Evolutionary conservation across 2,888 invertebrate genomes (phyloP), one percentile per base, ranked within the genome.

Genomic region (Dynastes tityus): DNA sequence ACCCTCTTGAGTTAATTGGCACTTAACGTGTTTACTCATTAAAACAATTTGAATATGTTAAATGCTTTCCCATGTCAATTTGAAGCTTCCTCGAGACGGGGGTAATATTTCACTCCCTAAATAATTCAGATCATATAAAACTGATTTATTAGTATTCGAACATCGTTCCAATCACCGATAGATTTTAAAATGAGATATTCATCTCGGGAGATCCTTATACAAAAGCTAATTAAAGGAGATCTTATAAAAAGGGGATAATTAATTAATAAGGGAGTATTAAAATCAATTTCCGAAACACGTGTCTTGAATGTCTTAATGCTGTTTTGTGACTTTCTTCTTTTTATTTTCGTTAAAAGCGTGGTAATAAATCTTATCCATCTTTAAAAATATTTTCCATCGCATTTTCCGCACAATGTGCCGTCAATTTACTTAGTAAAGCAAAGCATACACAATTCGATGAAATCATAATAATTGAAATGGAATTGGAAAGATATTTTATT

Each of bases 1-100:
- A 67, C 67, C 29, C 61, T 22, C 67, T 67, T 67, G 40, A 67
- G 40, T 45, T 67, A 67, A 40, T 67, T 67, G 40, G 16, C 67
- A 16, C 22, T 67, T 67, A 40, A 16, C 45, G 40, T 40, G 67
- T 67, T 67, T 67, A 45, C 45, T 40, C 40, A 67, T 45, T 45
- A 67, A 16, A 45, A 40, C 40, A 67, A 45, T 67, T 67, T 67
- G 67, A 67, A 40, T 67, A 67, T 45, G 45, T 45, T 67, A 61
- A 61, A 61, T 27, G 61, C 27, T 61, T 11, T 9, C 61, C 22
- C 61, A 11, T 61, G 61, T 61, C 61, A 61, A 61, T 61, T 61
- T 61, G 22, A 61, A 61, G 32, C 29, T 61, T 61, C 53, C 11
- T 9, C 9, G 8, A 11, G 45, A 55, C 2, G 16, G 55, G 16